These are phyloP conservation scores for Hirtodrosophila histrioides DNA, from an alignment of 2,888 invertebrate genomes.

Conservation along the genomic window DNA sequence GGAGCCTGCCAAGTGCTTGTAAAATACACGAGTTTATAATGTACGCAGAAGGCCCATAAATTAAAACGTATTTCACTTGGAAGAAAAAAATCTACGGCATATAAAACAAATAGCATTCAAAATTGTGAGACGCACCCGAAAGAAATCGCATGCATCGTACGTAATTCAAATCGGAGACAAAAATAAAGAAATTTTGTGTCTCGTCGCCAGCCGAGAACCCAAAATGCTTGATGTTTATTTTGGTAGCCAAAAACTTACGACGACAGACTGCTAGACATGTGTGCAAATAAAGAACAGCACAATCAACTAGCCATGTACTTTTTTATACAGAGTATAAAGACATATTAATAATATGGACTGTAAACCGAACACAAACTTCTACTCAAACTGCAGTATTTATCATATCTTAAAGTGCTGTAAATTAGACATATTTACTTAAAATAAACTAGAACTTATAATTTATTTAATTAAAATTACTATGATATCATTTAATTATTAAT, in stretches of 20 bases:
- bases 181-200: conserved; percentile 60
- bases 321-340: too few species aligned
- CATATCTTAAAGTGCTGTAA: too few species aligned
- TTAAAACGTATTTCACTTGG: conserved; percentile 81
- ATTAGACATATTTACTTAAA: too few species aligned
- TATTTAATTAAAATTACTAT: too few species aligned
- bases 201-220: conserved; percentile 40
- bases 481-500: too few species aligned
- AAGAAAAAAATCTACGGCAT: conserved; percentile 75
- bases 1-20: conserved; percentile 70
- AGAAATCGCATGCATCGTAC: conserved; percentile 45
- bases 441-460: too few species aligned
- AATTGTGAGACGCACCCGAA: conserved; percentile 62
- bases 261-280: conserved; percentile 18
- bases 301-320: conserved; percentile 8
- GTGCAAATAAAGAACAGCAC: conserved; percentile 7
- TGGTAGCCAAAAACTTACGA: conserved; percentile 32
- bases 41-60: conserved; percentile 72
- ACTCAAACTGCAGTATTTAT: too few species aligned
- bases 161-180: conserved; percentile 67
- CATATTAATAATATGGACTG: too few species aligned
- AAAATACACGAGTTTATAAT: conserved; percentile 68
- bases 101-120: conserved; percentile 75
- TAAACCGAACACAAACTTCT: too few species aligned
- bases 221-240: conserved; percentile 54